Conservation (phyloP, 2,797 vertebrate species). For the Pitangus sulphuratus region DNA sequence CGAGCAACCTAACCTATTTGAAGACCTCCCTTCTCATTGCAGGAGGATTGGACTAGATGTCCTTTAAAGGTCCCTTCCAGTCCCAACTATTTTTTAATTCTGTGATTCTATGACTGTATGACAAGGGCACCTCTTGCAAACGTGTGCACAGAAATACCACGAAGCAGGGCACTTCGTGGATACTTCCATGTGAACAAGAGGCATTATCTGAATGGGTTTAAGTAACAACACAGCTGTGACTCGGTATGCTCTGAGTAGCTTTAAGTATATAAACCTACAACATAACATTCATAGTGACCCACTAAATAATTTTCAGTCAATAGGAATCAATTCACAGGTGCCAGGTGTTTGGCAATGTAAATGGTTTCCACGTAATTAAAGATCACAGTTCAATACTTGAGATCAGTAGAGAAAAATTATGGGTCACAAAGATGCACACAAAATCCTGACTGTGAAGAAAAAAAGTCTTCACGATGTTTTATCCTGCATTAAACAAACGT, state of each 20-base stretch:
- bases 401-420: background rate
- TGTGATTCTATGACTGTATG: background rate
- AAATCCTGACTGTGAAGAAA: background rate
- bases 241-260: background rate
- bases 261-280: background rate
- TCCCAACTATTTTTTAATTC: background rate
- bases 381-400: background rate
- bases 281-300: background rate
- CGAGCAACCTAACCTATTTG: background rate
- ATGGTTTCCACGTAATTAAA: background rate
- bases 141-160: background rate
- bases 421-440: background rate
- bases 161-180: background rate
- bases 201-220: background rate
- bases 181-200: background rate
- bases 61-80: background rate
- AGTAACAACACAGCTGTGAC: background rate
- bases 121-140: background rate
- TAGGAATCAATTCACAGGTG: background rate
- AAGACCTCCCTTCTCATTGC: accelerated
- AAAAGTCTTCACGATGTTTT: background rate
- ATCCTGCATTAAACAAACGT: background rate
- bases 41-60: accelerated
- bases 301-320: background rate
- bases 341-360: background rate